Conservation (phyloP, 92 coral and sea anemone genomes). For the Zoanthus solanderi region DNA sequence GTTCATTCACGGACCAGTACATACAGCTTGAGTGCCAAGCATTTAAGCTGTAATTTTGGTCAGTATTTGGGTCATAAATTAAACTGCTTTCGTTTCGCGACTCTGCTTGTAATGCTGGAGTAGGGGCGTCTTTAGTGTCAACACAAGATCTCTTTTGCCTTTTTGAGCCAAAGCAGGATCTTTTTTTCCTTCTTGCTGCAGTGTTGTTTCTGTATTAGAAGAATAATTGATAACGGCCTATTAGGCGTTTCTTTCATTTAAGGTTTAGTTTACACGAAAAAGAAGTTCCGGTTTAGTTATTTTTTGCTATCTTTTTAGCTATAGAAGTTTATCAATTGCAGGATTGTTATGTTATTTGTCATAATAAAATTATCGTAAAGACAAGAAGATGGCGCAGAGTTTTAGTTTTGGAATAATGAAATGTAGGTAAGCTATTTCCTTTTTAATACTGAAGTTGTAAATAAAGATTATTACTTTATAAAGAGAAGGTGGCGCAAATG, state of each 20-base stretch:
- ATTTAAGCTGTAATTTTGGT: slow-evolving; percentile 55
- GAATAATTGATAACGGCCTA: neutral
- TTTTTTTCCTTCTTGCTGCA: slow-evolving; percentile 15
- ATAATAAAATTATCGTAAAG: too few relatives aligned
- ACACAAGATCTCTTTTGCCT: slow-evolving; percentile 61
- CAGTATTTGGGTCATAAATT: slow-evolving; percentile 50
- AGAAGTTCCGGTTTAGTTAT: too few relatives aligned
- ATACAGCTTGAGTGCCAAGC: slow-evolving; percentile 58
- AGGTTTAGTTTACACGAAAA: neutral
- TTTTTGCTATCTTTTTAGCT: too few relatives aligned
- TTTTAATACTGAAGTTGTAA: too few relatives aligned
- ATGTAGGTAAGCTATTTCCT: too few relatives aligned
- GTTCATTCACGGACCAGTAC: slow-evolving; percentile 55
- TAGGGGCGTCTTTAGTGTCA: slow-evolving; percentile 55
- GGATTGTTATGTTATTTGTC: too few relatives aligned
- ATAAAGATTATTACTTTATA: too few relatives aligned
- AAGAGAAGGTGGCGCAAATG: too few relatives aligned
- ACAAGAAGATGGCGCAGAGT: too few relatives aligned
- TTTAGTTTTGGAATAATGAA: too few relatives aligned
- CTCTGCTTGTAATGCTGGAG: slow-evolving; percentile 37
- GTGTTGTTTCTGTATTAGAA: neutral
- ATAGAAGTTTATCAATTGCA: too few relatives aligned
- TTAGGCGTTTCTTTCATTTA: too few relatives aligned
- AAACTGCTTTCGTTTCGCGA: slow-evolving; percentile 29
- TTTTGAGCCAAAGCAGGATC: slow-evolving; percentile 57